Base-by-base conservation (phyloP, 2,888 invertebrate species). In the Andrena chrysosceles region DNA sequence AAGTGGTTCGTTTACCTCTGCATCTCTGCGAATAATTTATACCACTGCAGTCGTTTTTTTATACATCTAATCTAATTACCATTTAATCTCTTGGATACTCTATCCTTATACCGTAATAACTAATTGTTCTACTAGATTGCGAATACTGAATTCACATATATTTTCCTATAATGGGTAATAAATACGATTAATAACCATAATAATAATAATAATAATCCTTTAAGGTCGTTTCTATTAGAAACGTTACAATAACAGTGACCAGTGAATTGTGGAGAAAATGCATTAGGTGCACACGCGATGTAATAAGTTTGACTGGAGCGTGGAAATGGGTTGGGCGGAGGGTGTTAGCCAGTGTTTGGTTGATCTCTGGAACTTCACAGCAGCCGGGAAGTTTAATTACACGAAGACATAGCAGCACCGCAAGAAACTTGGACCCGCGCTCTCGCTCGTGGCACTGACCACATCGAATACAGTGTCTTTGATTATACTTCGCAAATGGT, bases 351-450 rank as follows among this genome's bases (percentile, higher is more conserved):
- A 59, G 73, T 85, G 85, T 87, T 89, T 88, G 77, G 87, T 81
- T 82, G 81, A 85, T 85, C 83, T 86, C 73, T 77, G 77, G 52
- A 71, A 89, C 33, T 77, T 88, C 69, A 86, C 83, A 87, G 80
- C 84, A 82, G 86, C 81, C 86, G 82, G 88, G 85, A 91, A 92
- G 91, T 92, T 92, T 91, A 92, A 92, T 92, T 92, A 92, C 90
- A 88, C 83, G 87, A 85, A 89, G 88, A 86, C 88, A 89, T 87
- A 90, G 89, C 88, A 88, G 85, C 85, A 81, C 83, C 86, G 84
- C 83, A 81, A 86, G 87, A 83, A 89, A 87, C 89, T 87, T 85
- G 81, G 77, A 83, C 78, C 83, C 81, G 86, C 81, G 82, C 20
- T 63, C 74, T 63, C 77, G 52, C 74, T 82, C 60, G 69, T 69